phyloP scores from a whole-genome alignment of 2,797 vertebrate genomes.

The Pteropus rufus region DNA sequence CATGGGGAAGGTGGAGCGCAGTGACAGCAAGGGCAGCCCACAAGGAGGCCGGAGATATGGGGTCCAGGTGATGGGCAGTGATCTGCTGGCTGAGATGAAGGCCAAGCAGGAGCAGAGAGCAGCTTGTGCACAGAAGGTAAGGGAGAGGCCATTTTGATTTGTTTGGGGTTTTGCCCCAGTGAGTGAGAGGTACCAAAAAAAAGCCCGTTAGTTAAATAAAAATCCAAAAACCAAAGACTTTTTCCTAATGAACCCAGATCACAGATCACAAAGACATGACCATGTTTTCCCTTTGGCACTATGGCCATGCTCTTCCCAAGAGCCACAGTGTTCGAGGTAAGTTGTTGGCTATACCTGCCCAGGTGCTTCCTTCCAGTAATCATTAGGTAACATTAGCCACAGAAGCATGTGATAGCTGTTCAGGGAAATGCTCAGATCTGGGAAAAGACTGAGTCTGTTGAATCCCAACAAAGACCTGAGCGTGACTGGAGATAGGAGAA shows the following conservation, averaged over 20 bases:
- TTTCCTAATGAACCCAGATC: too few relatives aligned
- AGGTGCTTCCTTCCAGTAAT: neutral
- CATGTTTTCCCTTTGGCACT: fast-evolving
- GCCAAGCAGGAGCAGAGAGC: conserved; percentile 97
- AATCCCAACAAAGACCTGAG: neutral
- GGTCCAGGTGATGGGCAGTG: conserved; percentile 94
- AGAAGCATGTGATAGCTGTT: neutral
- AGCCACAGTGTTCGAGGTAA: fast-evolving
- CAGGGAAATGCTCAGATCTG: neutral
- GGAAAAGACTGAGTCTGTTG: neutral
- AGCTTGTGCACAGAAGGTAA: conserved; percentile 90
- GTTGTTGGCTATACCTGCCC: fast-evolving
- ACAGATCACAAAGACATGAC: neutral
- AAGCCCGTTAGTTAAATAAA: neutral
- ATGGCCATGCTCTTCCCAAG: fast-evolving
- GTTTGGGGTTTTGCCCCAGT: fast-evolving
- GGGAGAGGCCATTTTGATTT: neutral
- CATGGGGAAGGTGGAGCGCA: conserved; percentile 70
- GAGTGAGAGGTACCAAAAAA: neutral
- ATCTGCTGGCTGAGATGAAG: conserved; percentile 97
- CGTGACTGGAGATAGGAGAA: neutral
- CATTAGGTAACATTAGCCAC: too few relatives aligned
- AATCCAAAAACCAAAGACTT: neutral
- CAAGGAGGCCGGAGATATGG: conserved; percentile 91
- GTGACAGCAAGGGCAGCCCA: conserved; percentile 90